Evolutionary conservation across 2,797 vertebrate genomes (phyloP).

Genomic region (Naso thynnoides): DNA sequence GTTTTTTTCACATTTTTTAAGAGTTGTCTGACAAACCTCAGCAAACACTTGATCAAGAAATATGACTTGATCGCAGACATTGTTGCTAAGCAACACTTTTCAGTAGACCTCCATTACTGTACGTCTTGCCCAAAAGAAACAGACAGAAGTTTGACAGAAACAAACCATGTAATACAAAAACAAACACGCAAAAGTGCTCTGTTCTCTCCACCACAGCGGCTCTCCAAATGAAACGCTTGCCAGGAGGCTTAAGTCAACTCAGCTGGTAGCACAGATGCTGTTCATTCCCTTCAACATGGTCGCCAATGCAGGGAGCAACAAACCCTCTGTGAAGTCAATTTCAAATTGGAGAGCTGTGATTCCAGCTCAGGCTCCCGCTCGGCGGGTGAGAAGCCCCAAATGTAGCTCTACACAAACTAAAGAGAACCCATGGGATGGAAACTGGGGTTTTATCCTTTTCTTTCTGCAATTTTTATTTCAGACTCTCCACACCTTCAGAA

Average conservation of each 20-base stretch:
- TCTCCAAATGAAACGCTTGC: constrained; percentile 55
- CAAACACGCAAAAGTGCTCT: constrained; percentile 58
- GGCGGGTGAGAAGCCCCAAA: constrained; percentile 28
- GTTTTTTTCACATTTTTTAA: not conserved
- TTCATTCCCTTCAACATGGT: constrained; percentile 39
- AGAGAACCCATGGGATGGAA: constrained; percentile 15
- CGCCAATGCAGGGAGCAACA: constrained; percentile 25
- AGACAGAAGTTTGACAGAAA: constrained; percentile 61
- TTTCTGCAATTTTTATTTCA: constrained; percentile 8
- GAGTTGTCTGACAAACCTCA: constrained; percentile 22
- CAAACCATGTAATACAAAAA: constrained; percentile 60
- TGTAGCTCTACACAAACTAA: constrained; percentile 10
- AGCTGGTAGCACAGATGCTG: constrained; percentile 63
- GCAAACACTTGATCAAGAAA: constrained; percentile 36
- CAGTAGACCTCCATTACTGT: constrained; percentile 11
- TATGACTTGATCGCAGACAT: constrained; percentile 21
- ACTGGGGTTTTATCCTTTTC: constrained; percentile 12
- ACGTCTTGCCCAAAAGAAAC: constrained; percentile 30
- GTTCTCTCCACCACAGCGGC: constrained; percentile 23
- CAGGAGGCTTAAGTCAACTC: constrained; percentile 67
- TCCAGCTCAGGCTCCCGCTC: constrained; percentile 49
- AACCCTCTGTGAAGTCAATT: constrained; percentile 57
- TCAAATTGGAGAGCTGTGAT: constrained; percentile 54
- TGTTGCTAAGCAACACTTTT: constrained; percentile 64
- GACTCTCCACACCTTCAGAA: not conserved